Percentiles rank a stretch among this genome's conserved stretches.
Conservation (phyloP, 2,113 vertebrate species). For the Vombatus ursinus region DNA sequence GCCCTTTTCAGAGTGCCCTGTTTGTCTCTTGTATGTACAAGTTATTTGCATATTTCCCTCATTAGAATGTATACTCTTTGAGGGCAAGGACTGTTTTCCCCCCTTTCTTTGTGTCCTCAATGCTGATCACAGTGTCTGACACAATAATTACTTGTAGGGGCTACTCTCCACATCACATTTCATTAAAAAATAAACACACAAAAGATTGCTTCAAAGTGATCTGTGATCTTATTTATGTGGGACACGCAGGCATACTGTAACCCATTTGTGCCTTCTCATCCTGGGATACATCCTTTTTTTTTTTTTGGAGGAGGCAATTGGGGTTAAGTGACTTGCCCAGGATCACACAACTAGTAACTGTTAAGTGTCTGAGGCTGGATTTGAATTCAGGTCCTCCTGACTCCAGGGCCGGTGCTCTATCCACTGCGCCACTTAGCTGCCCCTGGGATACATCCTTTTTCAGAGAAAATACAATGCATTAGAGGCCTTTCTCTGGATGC, state of each 20-base stretch:
- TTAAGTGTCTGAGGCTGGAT: too few relatives aligned
- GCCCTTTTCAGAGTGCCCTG: not conserved
- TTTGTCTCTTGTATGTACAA: not conserved
- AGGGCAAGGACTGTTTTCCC: not conserved
- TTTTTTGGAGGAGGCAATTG: too few relatives aligned
- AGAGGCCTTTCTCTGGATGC: not conserved
- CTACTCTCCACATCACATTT: not conserved
- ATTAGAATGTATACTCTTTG: not conserved
- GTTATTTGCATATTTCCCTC: not conserved
- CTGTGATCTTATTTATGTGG: not conserved
- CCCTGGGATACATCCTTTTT: not conserved
- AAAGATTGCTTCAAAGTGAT: not conserved
- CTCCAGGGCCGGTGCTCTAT: too few relatives aligned
- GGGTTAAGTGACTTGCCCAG: too few relatives aligned
- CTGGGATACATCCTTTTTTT: not conserved
- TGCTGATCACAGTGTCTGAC: not conserved
- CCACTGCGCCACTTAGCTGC: too few relatives aligned
- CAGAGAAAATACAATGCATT: not conserved
- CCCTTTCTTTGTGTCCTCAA: not conserved
- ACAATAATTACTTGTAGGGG: not conserved
- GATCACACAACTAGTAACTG: too few relatives aligned
- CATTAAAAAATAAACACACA: not conserved
- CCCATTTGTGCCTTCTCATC: not conserved
- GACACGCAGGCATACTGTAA: not conserved
- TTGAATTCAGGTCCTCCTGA: too few relatives aligned